Conservation (phyloP, 92 coral and sea anemone genomes). For the Parazoanthus darwini region DNA sequence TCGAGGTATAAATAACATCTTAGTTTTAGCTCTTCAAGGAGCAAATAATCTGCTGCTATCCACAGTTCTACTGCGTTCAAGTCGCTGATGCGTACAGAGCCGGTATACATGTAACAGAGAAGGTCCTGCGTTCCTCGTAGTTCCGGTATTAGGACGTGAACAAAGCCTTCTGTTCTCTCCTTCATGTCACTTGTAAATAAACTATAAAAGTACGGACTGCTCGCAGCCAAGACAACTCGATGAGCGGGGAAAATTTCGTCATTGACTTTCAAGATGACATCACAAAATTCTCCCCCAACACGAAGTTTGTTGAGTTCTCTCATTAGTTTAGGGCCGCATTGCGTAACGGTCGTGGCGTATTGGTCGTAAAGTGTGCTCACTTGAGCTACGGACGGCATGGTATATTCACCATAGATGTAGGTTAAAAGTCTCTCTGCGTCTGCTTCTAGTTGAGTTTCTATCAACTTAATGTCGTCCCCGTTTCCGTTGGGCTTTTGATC, state of each 20-base stretch:
- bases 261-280: conserved; percentile 36
- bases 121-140: neutral
- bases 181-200: conserved; percentile 31
- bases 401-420: neutral
- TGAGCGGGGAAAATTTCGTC: conserved; percentile 53
- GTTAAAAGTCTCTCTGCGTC: neutral
- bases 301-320: conserved; percentile 41
- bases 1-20: too few relatives aligned
- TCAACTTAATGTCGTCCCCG: neutral
- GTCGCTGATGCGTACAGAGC: conserved; percentile 21
- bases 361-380: neutral
- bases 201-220: conserved; percentile 50
- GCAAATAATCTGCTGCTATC: conserved; percentile 28
- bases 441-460: conserved; percentile 1
- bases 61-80: conserved; percentile 18
- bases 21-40: conserved; percentile 25
- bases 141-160: conserved; percentile 5
- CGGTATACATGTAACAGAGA: conserved; percentile 26
- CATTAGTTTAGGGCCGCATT: conserved; percentile 29
- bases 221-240: conserved; percentile 48
- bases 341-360: conserved; percentile 11
- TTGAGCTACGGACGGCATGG: neutral
- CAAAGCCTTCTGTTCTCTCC: neutral
- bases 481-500: neutral
- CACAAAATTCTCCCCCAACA: conserved; percentile 45